Base-by-base conservation (phyloP, 1,140 invertebrate genomes). In the Habropoda laboriosa region DNA sequence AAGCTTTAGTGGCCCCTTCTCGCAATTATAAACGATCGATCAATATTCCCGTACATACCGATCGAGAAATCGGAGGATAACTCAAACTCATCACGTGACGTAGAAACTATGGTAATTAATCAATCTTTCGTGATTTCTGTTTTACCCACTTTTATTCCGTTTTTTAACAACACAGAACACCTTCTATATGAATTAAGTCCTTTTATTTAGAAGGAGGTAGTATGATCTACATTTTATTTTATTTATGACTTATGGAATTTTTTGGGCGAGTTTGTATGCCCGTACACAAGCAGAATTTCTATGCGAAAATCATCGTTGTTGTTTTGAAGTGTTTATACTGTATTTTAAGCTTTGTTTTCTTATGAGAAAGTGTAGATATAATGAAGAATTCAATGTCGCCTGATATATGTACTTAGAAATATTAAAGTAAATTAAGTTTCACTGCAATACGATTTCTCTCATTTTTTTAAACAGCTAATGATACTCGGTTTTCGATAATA, bases 401-500 rank as follows among this genome's bases (percentile, higher is more conserved):
- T 16, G 7, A 24, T 3, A 0, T 7, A 18, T 6, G n/a, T n/a
- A n/a, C n/a, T n/a, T n/a, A n/a, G 3, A 21, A 68, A 68, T 68
- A 38, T n/a, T n/a, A 7, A 10, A 10, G 18, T n/a, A 30, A 5
- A 35, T 35, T n/a, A 32, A 13, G 1, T 18, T 3, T 30, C 16
- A 21, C 21, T 49, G 35, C 5, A 5, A 30, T n/a, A 21, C 3
- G 21, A 49, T 51, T 49, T 55, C 10, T 3, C 38, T 40, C 32
- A n/a, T 5, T 32, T 35, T 18, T 66, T 32, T 42, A n/a, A 24
- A 32, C 10, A 30, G n/a, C 40, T 45, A 42, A 35, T 40, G 45
- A 67, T 67, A 76, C 49, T 76, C 38, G 27, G 24, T 45, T 45
- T 40, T 45, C 40, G 49, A 67, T 76, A 76, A 67, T 40, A 67